phyloP scores from a whole-genome alignment of 2,888 invertebrate species.

The Aspidapion aeneum region DNA sequence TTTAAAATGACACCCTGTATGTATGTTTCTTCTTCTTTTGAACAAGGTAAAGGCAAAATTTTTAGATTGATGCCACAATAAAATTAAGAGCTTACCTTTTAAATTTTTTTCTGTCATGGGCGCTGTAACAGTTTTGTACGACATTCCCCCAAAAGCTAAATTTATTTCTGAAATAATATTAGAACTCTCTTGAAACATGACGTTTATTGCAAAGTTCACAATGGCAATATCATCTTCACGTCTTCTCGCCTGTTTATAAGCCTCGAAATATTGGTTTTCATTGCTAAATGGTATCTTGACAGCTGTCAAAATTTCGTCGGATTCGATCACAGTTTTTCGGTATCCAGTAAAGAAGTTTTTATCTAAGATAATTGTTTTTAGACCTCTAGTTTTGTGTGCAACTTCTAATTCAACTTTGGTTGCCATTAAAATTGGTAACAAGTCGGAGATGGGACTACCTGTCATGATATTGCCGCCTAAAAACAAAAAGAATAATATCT shows the following conservation, averaged over 20 bases:
- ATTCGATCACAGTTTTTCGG: conserved; percentile 67
- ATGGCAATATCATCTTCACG: conserved; percentile 96
- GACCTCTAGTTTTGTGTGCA: conserved; percentile 53
- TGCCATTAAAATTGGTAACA: conserved; percentile 90
- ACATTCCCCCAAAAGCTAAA: conserved; percentile 88
- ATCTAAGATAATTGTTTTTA: conserved; percentile 65
- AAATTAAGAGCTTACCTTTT: too few species aligned
- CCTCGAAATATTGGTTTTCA: conserved; percentile 69
- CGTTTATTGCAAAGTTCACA: conserved; percentile 81
- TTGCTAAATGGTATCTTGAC: conserved; percentile 74
- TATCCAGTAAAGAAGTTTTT: conserved; percentile 83
- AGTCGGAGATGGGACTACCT: conserved; percentile 89
- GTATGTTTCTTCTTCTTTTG: too few species aligned
- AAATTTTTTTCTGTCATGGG: conserved; percentile 56
- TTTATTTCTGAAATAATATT: conserved; percentile 48
- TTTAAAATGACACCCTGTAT: too few species aligned
- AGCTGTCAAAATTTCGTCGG: conserved; percentile 77
- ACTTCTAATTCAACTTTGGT: conserved; percentile 63
- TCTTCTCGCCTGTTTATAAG: conserved; percentile 88
- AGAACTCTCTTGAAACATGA: conserved; percentile 55
- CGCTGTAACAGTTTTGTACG: conserved; percentile 75
- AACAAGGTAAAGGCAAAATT: too few species aligned
- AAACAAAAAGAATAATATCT: not conserved
- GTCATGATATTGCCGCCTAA: conserved; percentile 89
- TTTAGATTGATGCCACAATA: too few species aligned